Evolutionary conservation across 1,140 invertebrate genomes (phyloP), one percentile per base, ranked within the genome.

Genomic region (Neodiprion pinetum): DNA sequence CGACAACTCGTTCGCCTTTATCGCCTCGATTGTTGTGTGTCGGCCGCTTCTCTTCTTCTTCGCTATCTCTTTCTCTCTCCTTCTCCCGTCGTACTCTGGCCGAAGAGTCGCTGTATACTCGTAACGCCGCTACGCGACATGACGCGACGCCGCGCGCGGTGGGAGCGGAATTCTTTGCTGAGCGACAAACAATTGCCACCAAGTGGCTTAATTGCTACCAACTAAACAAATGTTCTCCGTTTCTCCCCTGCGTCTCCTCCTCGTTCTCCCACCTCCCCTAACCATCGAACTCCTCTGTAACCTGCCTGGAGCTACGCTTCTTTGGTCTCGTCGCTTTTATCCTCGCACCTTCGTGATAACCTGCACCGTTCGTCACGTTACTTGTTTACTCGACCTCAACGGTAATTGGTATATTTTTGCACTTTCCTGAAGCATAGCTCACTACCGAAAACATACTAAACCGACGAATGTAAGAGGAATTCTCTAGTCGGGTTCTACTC

Each of bases 191-290:
- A 89, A 89, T 89, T 89, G 87, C 86, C 84, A 86, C 83, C 88
- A 89, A 89, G 87, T 89, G 88, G 88, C 88, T 88, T 89, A 89
- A 89, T 89, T 89, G 86, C 85, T 85, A 84, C 84, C 85, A 88
- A 88, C 88, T 88, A 89, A 89, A 89, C 88, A 89, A 89, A 89
- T 82, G 80, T 83, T 80, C 74, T 79, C 78, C 79, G 40, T 47
- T 71, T 71, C 70, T 61, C 53, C 21, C 70, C 70, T 71, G 70
- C 14, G 21, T 4, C 23, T 23, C 48, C 23, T 40, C 70, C 70
- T 40, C 68, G 11, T 14, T 21, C 67, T 73, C 74, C 74, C 21
- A 23, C 53, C 21, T 74, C 67, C 53, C 66, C 21, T 67, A 74
- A 67, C 49, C 28, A 23, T 67, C n/a, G n/a, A 17, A 10, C 67